These are phyloP conservation scores for Falcunculus frontatus DNA, from an alignment of 2,113 vertebrate species.

Conservation along the genomic window DNA sequence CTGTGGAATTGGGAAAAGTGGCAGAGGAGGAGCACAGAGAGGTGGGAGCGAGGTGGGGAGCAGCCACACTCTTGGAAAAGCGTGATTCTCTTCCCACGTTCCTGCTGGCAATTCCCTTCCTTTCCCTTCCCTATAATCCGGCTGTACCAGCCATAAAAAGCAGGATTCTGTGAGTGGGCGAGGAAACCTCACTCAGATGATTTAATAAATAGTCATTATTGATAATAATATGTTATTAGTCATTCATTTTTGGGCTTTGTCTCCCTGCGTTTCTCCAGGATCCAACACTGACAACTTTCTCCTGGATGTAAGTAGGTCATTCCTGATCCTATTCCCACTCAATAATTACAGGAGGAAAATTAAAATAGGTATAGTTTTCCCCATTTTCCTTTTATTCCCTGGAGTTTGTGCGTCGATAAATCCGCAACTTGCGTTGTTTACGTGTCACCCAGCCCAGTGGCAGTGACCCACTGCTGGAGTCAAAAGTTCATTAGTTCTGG, in stretches of 20 bases:
- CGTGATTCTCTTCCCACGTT: background rate
- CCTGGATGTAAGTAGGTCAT: background rate
- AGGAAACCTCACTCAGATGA: background rate
- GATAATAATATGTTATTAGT: background rate
- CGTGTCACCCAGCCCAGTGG: background rate
- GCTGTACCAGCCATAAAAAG: background rate
- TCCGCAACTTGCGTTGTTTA: background rate
- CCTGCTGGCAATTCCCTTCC: background rate
- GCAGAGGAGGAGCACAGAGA: background rate
- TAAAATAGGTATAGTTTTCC: background rate
- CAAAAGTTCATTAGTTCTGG: slow-evolving; percentile 55
- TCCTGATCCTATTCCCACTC: background rate
- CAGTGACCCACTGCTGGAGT: background rate
- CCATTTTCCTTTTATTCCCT: background rate
- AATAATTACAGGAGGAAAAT: background rate
- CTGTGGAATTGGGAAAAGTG: background rate
- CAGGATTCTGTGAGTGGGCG: background rate
- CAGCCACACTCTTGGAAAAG: background rate
- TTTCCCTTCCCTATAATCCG: background rate
- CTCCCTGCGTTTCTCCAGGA: background rate
- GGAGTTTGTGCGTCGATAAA: background rate
- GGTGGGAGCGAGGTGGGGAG: background rate
- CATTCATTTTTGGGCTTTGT: slow-evolving; percentile 1
- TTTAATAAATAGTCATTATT: slow-evolving; percentile 23
- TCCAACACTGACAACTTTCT: background rate